Evolutionary conservation across 2,888 invertebrate genomes (phyloP).

Genomic region (Drosophila recens): DNA sequence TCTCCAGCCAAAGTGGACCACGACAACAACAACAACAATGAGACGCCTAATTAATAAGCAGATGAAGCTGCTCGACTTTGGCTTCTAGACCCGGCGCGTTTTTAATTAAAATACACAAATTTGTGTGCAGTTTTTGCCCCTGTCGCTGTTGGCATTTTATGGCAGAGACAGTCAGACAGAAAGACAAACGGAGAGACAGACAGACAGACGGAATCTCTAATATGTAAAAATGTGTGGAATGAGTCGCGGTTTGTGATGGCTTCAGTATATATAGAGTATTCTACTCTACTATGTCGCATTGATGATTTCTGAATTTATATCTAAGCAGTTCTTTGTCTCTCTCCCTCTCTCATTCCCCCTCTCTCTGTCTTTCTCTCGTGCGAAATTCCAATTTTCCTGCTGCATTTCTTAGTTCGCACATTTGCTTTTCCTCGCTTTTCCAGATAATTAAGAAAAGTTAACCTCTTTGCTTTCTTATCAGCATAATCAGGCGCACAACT

Average conservation of each 20-base stretch:
- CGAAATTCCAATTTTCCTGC: slow-evolving; percentile 43
- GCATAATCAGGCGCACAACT: slow-evolving; percentile 65
- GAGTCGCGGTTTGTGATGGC: neutral
- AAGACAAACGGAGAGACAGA: neutral
- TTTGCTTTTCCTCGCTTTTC: slow-evolving; percentile 56
- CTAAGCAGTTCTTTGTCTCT: slow-evolving; percentile 1
- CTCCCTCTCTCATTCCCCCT: neutral
- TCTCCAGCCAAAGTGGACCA: slow-evolving; percentile 37
- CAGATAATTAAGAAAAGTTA: slow-evolving; percentile 78
- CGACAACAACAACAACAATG: slow-evolving; percentile 32
- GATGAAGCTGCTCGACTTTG: slow-evolving; percentile 69
- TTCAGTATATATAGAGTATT: neutral
- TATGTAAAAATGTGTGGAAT: slow-evolving; percentile 28
- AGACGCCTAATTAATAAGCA: slow-evolving; percentile 74
- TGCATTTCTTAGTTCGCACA: slow-evolving; percentile 15
- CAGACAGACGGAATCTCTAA: slow-evolving; percentile 37
- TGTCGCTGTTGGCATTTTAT: slow-evolving; percentile 67
- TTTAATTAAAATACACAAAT: slow-evolving; percentile 83
- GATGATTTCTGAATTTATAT: slow-evolving; percentile 56
- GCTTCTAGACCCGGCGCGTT: slow-evolving; percentile 58
- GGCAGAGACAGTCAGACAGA: slow-evolving; percentile 24
- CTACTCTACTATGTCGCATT: slow-evolving; percentile 40
- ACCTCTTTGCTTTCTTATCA: slow-evolving; percentile 74
- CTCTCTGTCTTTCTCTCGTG: slow-evolving; percentile 34
- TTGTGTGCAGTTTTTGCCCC: slow-evolving; percentile 63